Conservation (phyloP, 2,888 invertebrate species). For the Rotaria macrura region DNA sequence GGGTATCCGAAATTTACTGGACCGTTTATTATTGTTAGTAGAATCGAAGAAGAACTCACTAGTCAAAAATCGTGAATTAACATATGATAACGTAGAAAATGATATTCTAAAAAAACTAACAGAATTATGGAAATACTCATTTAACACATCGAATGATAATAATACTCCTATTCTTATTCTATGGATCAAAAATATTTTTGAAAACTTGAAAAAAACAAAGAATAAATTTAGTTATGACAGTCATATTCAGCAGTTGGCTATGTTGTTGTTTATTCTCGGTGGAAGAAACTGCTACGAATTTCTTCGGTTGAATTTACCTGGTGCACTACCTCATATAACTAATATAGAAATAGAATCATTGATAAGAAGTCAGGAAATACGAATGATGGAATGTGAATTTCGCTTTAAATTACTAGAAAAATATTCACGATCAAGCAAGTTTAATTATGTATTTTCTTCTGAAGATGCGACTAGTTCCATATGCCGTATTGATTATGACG, state of each 20-base stretch:
- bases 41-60: background rate
- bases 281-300: background rate
- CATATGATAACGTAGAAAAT: background rate
- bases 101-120: background rate
- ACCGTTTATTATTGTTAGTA: background rate
- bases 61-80: background rate
- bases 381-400: no score
- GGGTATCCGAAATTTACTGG: background rate
- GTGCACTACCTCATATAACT: background rate
- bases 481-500: background rate
- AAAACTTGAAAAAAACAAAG: background rate
- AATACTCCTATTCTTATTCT: background rate
- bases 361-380: no score
- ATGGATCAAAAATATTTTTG: background rate
- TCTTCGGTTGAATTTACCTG: background rate
- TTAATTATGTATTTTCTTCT: background rate
- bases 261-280: background rate
- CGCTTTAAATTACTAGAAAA: no score
- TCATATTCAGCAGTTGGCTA: background rate
- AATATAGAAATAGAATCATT: no score
- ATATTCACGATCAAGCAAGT: background rate
- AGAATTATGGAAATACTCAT: background rate
- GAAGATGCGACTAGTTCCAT: background rate
- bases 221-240: background rate
- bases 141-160: background rate